Evolutionary conservation across 2,113 vertebrate species (phyloP).

Genomic region (Boulengeromyrus knoepffleri): DNA sequence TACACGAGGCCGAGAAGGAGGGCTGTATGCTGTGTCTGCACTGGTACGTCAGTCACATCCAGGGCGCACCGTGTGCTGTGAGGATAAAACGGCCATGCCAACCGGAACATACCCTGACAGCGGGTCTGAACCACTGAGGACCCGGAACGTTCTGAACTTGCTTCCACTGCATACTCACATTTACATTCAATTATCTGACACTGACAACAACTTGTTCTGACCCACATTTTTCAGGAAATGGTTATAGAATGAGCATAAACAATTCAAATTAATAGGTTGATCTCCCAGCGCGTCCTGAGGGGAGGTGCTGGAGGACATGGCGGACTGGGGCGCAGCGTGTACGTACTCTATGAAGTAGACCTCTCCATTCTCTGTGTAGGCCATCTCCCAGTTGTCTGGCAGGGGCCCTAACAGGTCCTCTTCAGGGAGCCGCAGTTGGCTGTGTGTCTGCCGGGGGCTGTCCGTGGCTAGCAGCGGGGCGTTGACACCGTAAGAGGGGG

Average conservation of each 20-base stretch:
- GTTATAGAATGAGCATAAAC: background rate
- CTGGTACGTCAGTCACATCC: background rate
- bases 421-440: constrained; percentile 85
- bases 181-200: background rate
- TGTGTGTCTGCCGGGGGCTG: constrained; percentile 86
- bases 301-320: background rate
- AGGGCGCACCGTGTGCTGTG: background rate
- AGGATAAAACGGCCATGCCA: background rate
- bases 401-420: constrained; percentile 92
- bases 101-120: background rate
- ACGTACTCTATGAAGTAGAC: constrained; percentile 99
- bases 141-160: background rate
- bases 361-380: constrained; percentile 98
- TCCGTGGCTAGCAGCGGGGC: constrained; percentile 85
- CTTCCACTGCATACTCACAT: background rate
- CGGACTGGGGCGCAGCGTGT: background rate
- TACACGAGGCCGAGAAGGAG: background rate
- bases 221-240: background rate
- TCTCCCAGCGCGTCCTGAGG: background rate
- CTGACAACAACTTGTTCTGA: background rate
- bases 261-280: background rate
- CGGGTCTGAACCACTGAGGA: background rate
- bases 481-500: constrained; percentile 58
- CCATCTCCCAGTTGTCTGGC: constrained; percentile 99
- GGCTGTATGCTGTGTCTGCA: background rate